These are phyloP conservation scores for Smutsia temminckii DNA, from an alignment of 2,797 vertebrate genomes.

Conservation along the genomic window DNA sequence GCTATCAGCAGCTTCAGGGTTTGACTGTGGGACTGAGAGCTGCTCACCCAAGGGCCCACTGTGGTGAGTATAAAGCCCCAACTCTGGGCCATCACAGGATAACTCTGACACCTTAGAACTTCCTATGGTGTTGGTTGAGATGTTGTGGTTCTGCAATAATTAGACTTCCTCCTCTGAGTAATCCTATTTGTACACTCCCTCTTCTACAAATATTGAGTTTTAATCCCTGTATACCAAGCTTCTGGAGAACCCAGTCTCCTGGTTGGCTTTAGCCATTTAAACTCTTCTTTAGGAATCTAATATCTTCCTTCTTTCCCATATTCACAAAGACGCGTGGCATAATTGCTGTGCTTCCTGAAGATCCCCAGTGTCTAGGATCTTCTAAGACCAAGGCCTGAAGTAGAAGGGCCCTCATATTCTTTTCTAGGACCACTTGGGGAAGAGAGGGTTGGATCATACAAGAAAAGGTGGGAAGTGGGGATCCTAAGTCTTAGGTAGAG, in stretches of 20 bases:
- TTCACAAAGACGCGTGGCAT: neutral
- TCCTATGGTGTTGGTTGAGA: neutral
- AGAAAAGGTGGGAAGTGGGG: neutral
- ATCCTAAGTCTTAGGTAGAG: neutral
- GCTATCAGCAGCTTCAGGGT: neutral
- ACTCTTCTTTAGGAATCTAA: neutral
- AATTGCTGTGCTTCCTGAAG: neutral
- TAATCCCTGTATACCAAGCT: neutral
- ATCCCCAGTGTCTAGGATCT: no score
- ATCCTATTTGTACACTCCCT: neutral
- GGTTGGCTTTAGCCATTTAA: neutral
- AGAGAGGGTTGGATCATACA: neutral
- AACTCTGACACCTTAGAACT: neutral
- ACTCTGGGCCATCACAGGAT: neutral
- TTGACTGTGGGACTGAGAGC: neutral
- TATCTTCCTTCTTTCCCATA: neutral
- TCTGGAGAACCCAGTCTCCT: neutral
- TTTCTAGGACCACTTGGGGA: neutral
- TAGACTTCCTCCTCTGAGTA: neutral
- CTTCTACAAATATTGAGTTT: neutral
- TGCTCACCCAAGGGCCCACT: neutral
- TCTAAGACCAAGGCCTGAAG: neutral
- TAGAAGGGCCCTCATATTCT: neutral
- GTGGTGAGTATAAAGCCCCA: neutral
- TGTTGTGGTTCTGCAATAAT: neutral